Base-by-base conservation (phyloP, 2,888 invertebrate species). In the Apotomis capreana region DNA sequence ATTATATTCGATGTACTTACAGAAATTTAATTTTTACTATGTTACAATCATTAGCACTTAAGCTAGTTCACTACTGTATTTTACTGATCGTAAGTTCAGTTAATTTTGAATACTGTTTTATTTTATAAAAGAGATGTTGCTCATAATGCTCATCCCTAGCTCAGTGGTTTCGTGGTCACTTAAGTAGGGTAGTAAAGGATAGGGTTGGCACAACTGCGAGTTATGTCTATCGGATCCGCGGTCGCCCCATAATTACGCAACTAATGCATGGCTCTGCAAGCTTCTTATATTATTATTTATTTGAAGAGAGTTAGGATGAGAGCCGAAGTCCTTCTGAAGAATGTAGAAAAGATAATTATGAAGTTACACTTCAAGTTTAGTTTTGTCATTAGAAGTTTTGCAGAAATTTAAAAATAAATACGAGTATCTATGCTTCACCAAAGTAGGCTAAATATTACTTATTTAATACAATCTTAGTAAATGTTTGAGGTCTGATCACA, bases 131-230 rank as follows among this genome's bases (percentile, higher is more conserved):
- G 2, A 5, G 4, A n/a, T 62, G 10, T 44, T 54, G 40, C 15
- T 40, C 54, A n/a, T 62, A 5, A 15, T 54, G 40, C 15, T 40
- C 54, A 64, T 54, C 44, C 54, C 64, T 54, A 64, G 10, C 10
- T 4, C 10, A 37, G 51, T 63, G 52, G 52, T 64, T 54, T n/a
- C 36, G 65, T 46, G 46, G 44, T 54, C 55, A 54, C 57, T 57
- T 40, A 40, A 54, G 54, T 64, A 6, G 61, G 62, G 64, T 6
- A 44, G 44, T 49, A 65, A 46, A 57, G 49, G 44, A 15, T 61
- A 70, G 73, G 70, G 73, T 63, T 69, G 52, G 54, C 74, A 74
- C 74, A 75, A 75, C 74, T 75, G 75, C 74, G 69, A 69, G 74
- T 75, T 71, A 75, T 74, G 75, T 58, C 60, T 62, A 68, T 65